Evolutionary conservation across 2,797 vertebrate species (phyloP), one percentile per base, ranked within the genome.

Genomic region (Aldrovandia affinis): DNA sequence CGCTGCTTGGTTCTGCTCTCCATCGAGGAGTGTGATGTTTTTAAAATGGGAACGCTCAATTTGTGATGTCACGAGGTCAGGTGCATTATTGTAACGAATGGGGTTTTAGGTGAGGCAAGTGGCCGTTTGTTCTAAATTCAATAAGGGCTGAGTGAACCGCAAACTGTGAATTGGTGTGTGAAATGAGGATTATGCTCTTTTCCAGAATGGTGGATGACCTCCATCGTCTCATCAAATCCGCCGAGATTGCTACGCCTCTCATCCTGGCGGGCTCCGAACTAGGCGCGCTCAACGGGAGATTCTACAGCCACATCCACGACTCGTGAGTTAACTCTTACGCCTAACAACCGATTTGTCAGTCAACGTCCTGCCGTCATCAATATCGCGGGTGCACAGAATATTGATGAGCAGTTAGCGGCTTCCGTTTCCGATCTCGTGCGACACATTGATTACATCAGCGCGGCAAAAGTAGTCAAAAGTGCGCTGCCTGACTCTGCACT

Each of bases 131-230:
- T 57, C 10, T 52, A 12, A 12, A 52, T 52, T 52, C 12, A 52
- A 12, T 52, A 50, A 12, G 12, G 47, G 47, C 47, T 50, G 47
- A 50, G 68, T 39, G 15, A 15, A 9, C 20, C 39, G 33, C 33
- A 6, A 39, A 39, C 10, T 83, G 81, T n/a, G 15, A 22, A 42
- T 83, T 77, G 2, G 57, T 80, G 15, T 9, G 7, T 83, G 30
- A 57, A 39, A 4, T 50, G 7, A 18, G 68, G 0, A 22, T 2
- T 8, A 25, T 18, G 5, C 6, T 84, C 15, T 70, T 44, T 68
- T 91, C 30, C 90, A 96, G 96, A 91, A 96, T 96, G 95, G 96
- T 96, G 83, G 96, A 96, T 75, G 95, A 96, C 85, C 92, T 96
- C 55, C 93, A 96, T 85, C 89, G 95, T 33, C 94, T 96, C 84